Evolutionary conservation across 2,113 vertebrate species (phyloP).

Genomic region (Plectropomus leopardus): DNA sequence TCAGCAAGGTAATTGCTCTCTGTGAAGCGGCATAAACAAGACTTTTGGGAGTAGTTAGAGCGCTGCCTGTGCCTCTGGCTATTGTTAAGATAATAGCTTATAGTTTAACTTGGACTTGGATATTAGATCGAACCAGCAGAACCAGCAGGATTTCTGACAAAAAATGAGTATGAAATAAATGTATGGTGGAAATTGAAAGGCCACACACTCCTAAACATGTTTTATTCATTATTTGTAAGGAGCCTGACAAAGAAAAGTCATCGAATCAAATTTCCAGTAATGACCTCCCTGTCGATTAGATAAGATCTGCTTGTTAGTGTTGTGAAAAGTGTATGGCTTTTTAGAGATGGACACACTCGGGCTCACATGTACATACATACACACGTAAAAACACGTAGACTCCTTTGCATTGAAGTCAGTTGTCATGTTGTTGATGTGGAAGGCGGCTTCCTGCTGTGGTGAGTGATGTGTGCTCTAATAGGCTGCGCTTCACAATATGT

Average conservation of each 20-base stretch:
- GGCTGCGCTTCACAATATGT: slow-evolving; percentile 72
- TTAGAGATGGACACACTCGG: slow-evolving; percentile 22
- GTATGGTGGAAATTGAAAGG: background rate
- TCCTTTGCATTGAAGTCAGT: slow-evolving; percentile 48
- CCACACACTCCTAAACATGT: background rate
- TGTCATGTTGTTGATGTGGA: slow-evolving; percentile 63
- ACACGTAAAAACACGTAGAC: background rate
- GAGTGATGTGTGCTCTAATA: slow-evolving; percentile 77
- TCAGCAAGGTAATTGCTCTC: slow-evolving; percentile 63
- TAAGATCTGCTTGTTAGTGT: slow-evolving; percentile 31
- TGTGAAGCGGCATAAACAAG: slow-evolving; percentile 67
- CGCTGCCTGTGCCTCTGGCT: slow-evolving; percentile 59
- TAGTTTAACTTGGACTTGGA: slow-evolving; percentile 46
- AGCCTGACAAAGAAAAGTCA: slow-evolving; percentile 32
- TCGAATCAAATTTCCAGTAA: slow-evolving; percentile 48
- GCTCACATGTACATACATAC: background rate
- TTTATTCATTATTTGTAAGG: slow-evolving; percentile 26
- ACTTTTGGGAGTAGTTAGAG: slow-evolving; percentile 68
- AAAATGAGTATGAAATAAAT: slow-evolving; percentile 1
- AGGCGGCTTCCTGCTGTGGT: slow-evolving; percentile 59
- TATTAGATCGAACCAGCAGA: slow-evolving; percentile 38
- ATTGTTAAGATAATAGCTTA: slow-evolving; percentile 57
- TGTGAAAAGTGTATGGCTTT: slow-evolving; percentile 16
- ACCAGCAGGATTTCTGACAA: slow-evolving; percentile 5
- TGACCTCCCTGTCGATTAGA: slow-evolving; percentile 34